Base-by-base conservation (phyloP, 1,140 invertebrate species). In the Rhopalosiphum maidis region DNA sequence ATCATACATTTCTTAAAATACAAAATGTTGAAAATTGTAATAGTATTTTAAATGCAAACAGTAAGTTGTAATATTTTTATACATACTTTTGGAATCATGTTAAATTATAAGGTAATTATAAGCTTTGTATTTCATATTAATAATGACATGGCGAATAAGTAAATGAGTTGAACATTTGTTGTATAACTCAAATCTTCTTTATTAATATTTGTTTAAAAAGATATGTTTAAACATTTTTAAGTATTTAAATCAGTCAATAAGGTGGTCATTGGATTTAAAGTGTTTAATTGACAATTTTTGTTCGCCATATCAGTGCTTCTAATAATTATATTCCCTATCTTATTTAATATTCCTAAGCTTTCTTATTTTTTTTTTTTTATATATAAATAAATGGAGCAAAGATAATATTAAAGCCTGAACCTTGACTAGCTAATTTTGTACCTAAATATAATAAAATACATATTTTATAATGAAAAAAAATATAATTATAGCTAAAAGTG, bases 361-460 rank as follows among this genome's bases (percentile, higher is more conserved):
- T 90, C 25, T 35, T 54, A 23, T 23, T 23, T 54, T n/a, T 18
- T 68, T 68, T 30, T 77, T 30, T n/a, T 87, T 48, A 46, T 41
- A 83, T 35, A 18, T 43, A 55, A 21, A 91, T 23, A 35, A 82
- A 77, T 46, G 46, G 54, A 37, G 77, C 77, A 15, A 92, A 85
- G 46, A 92, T 51, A 54, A 85, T 83, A 83, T 92, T 92, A 92
- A 92, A 85, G 77, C 91, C 91, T 83, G 77, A 92, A 83, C 91
- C 91, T 92, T 85, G 68, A 92, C 91, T 92, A 85, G 46, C 41
- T 92, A 25, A 83, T 92, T 4, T 35, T 85, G 3, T 51, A 54
- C 37, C 43, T 91, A 68, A 91, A 91, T 77, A 77, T 35, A 46
- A 48, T 77, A 37, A 43, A 11, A 43, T n/a, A 7, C n/a, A 35